Conservation (phyloP, 2,113 vertebrate species). For the Corvus hawaiiensis region DNA sequence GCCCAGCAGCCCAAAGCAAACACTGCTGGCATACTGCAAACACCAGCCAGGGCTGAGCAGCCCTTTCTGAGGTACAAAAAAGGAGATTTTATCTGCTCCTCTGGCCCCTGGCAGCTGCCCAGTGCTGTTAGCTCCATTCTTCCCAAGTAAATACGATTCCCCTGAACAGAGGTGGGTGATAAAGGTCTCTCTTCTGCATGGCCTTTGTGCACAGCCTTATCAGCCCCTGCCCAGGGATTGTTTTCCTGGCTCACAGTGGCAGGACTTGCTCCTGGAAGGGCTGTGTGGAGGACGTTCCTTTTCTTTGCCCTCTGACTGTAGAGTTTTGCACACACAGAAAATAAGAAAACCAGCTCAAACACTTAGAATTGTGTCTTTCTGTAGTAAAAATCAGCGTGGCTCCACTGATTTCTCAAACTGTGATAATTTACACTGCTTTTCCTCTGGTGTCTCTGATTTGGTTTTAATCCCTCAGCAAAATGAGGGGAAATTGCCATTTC, state of each 20-base stretch:
- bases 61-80: neutral
- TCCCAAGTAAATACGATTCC: neutral
- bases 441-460: neutral
- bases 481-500: neutral
- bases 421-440: neutral
- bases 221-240: neutral
- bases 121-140: neutral
- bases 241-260: neutral
- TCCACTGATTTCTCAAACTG: neutral
- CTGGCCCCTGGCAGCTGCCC: neutral
- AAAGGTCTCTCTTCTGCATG: neutral
- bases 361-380: neutral
- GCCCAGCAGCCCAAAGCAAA: neutral
- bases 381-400: accelerated
- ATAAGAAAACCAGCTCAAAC: neutral
- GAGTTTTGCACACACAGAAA: neutral
- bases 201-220: neutral
- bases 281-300: neutral
- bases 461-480: neutral
- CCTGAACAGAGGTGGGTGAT: neutral
- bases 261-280: neutral
- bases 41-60: neutral
- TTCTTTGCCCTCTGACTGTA: neutral
- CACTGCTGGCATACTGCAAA: neutral
- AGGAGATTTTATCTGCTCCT: neutral